These are phyloP conservation scores for Stegophylla sp. DNA, from an alignment of 2,888 invertebrate species.

Conservation along the genomic window DNA sequence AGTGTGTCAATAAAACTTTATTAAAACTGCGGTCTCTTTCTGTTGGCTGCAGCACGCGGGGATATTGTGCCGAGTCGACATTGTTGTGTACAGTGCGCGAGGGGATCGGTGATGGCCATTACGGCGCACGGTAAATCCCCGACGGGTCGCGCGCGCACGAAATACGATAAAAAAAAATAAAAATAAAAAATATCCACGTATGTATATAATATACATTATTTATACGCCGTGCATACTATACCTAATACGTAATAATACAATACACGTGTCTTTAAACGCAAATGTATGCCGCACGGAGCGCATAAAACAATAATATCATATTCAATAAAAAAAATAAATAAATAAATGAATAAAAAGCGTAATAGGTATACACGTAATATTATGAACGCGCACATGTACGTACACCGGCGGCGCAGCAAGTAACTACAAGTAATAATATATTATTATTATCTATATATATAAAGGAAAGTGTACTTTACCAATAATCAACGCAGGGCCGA, in stretches of 20 bases:
- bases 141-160: background rate
- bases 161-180: background rate
- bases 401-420: too few relatives aligned
- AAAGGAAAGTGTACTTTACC: too few relatives aligned
- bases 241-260: background rate
- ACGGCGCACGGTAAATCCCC: background rate
- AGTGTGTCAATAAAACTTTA: constrained; percentile 39
- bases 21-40: constrained; percentile 23
- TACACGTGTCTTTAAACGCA: background rate
- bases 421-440: too few relatives aligned
- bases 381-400: too few relatives aligned
- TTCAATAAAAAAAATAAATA: too few relatives aligned
- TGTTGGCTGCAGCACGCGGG: too few relatives aligned
- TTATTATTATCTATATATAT: too few relatives aligned
- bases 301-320: background rate
- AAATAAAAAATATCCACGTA: too few relatives aligned
- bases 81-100: background rate
- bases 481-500: too few relatives aligned
- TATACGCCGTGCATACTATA: background rate
- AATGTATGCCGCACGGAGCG: background rate
- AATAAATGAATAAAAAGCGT: too few relatives aligned
- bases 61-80: constrained; percentile 5
- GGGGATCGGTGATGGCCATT: constrained; percentile 10
- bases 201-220: background rate
- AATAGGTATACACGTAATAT: too few relatives aligned